Conservation (phyloP, 2,888 invertebrate species). For the Scaptodrosophila latifasciaeformis region DNA sequence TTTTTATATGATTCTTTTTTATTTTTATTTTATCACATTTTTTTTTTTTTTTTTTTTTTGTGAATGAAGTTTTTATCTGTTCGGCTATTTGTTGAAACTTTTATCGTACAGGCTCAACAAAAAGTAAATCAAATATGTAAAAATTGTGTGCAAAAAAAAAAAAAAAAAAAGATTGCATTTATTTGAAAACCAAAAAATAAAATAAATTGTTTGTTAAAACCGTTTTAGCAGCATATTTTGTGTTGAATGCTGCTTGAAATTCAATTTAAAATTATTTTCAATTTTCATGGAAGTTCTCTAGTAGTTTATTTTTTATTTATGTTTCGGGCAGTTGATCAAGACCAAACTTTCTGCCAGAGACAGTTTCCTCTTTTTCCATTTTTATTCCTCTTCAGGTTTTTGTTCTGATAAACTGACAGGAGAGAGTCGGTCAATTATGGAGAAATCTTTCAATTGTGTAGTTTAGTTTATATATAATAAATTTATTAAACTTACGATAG, state of each 20-base stretch:
- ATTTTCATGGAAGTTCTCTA: slow-evolving; percentile 19
- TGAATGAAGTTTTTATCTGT: slow-evolving; percentile 46
- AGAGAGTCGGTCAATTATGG: too few relatives aligned
- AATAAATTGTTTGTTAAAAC: slow-evolving; percentile 45
- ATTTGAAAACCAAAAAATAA: slow-evolving; percentile 2
- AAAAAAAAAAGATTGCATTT: neutral
- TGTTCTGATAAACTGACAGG: too few relatives aligned
- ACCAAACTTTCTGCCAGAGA: too few relatives aligned
- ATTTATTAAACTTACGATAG: slow-evolving; percentile 86
- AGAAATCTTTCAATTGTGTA: too few relatives aligned
- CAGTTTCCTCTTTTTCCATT: too few relatives aligned
- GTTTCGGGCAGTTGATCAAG: too few relatives aligned
- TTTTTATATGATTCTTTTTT: slow-evolving; percentile 44
- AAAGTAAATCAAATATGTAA: slow-evolving; percentile 7
- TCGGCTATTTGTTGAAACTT: slow-evolving; percentile 64
- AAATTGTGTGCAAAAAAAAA: slow-evolving; percentile 12
- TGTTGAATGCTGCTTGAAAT: slow-evolving; percentile 23
- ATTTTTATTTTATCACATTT: slow-evolving; percentile 10
- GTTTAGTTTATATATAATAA: too few relatives aligned
- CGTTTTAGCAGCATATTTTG: slow-evolving; percentile 50
- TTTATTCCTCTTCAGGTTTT: too few relatives aligned
- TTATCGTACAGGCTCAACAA: slow-evolving; percentile 46
- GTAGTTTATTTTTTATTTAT: too few relatives aligned
- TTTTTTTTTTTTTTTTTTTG: slow-evolving; percentile 5
- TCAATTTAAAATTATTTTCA: slow-evolving; percentile 32